Conservation (phyloP, 2,113 vertebrate species). For the Trochalopteron elliotii region DNA sequence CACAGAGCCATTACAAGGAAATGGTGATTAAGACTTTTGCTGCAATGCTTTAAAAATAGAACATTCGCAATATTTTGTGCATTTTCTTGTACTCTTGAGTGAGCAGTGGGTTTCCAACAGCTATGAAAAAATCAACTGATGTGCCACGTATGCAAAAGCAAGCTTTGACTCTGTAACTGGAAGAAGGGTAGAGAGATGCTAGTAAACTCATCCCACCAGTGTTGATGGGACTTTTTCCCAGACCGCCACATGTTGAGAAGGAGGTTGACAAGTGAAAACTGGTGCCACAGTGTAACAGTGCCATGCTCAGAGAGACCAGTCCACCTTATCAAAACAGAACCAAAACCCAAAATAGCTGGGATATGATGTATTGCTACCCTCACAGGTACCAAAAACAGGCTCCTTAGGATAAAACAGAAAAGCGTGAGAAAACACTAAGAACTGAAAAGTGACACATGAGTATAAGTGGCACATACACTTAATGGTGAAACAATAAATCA, state of each 20-base stretch:
- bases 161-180: neutral
- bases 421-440: neutral
- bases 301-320: neutral
- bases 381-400: neutral
- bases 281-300: neutral
- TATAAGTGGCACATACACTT: accelerated
- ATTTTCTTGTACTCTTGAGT: neutral
- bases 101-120: neutral
- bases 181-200: neutral
- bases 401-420: neutral
- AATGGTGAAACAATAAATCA: neutral
- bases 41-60: neutral
- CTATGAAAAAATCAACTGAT: neutral
- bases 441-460: neutral
- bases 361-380: neutral
- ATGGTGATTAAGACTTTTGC: neutral
- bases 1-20: neutral
- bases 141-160: neutral
- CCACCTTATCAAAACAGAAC: neutral
- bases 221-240: neutral
- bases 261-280: neutral
- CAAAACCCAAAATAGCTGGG: neutral
- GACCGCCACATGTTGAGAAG: neutral
- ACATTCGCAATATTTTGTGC: neutral
- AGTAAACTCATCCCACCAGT: neutral